Evolutionary conservation across 2,888 invertebrate genomes (phyloP).

Genomic region (Microchrysa polita): DNA sequence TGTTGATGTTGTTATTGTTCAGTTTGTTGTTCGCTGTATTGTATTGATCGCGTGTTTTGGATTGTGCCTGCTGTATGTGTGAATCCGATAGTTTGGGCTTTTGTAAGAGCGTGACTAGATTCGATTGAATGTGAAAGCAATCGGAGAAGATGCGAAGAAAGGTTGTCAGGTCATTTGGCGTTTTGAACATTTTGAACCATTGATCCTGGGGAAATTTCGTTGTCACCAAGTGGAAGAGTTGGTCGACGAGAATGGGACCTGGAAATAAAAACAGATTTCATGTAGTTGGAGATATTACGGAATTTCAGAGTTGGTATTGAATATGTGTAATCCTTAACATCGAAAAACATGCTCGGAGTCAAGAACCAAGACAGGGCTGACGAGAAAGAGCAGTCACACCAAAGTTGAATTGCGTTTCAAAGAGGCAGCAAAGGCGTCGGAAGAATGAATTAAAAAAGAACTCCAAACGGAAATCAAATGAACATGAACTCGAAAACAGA

Average conservation of each 20-base stretch:
- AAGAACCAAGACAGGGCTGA: no score
- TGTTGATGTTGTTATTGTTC: conserved; percentile 48
- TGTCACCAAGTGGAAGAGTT: conserved; percentile 83
- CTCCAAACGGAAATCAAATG: no score
- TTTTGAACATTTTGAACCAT: conserved; percentile 90
- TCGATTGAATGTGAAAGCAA: conserved; percentile 91
- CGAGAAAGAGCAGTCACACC: no score
- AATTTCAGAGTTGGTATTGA: no score
- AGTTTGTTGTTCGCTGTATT: conserved; percentile 60
- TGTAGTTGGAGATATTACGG: no score
- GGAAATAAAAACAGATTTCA: conserved; percentile 52
- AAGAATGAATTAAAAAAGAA: no score
- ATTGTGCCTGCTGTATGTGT: conserved; percentile 63
- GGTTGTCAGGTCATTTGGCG: conserved; percentile 87
- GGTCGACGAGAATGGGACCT: conserved; percentile 84
- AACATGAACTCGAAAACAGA: no score
- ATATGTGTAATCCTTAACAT: no score
- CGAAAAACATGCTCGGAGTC: no score
- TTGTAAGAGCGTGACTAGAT: conserved; percentile 85
- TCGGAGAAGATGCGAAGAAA: conserved; percentile 94
- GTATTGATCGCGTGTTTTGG: conserved; percentile 62
- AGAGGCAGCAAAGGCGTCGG: no score
- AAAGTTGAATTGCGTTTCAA: no score
- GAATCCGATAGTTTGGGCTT: conserved; percentile 75
- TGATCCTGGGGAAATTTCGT: conserved; percentile 79